These are phyloP conservation scores for Noctuana brunneofusca DNA, from an alignment of 2,888 invertebrate species.

Conservation along the genomic window DNA sequence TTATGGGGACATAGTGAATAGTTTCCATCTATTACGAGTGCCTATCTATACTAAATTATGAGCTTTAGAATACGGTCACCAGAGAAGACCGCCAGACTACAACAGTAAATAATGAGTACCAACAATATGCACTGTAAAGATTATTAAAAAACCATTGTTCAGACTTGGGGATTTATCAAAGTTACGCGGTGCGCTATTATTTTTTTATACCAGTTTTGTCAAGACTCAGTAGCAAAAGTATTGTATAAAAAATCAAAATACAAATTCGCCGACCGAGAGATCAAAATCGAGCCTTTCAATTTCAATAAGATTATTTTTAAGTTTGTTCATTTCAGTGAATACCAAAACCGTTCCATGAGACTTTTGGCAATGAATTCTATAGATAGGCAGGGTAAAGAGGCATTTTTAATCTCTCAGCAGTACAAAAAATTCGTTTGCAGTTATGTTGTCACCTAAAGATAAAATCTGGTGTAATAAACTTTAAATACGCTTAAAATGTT, in stretches of 20 bases:
- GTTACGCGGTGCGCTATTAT: slow-evolving; percentile 40
- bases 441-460: slow-evolving; percentile 29
- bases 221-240: slow-evolving; percentile 51
- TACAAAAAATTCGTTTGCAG: slow-evolving; percentile 9
- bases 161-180: slow-evolving; percentile 58
- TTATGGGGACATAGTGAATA: slow-evolving; percentile 60
- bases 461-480: slow-evolving; percentile 1
- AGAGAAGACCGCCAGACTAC: slow-evolving; percentile 46
- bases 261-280: slow-evolving; percentile 22
- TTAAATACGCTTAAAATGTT: too few relatives aligned
- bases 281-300: slow-evolving; percentile 3
- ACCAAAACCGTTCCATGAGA: neutral
- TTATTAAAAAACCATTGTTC: slow-evolving; percentile 54
- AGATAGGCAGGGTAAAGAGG: neutral
- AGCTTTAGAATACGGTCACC: slow-evolving; percentile 41
- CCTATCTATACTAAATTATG: slow-evolving; percentile 49
- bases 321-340: neutral
- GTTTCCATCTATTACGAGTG: slow-evolving; percentile 63
- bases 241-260: slow-evolving; percentile 27
- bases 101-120: slow-evolving; percentile 48
- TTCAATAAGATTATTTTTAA: neutral
- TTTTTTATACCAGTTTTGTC: slow-evolving; percentile 57
- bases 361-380: neutral
- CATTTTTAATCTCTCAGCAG: slow-evolving; percentile 23
- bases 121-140: slow-evolving; percentile 52